Conservation (phyloP, 2,888 invertebrate species). For the Entomobrya proxima region DNA sequence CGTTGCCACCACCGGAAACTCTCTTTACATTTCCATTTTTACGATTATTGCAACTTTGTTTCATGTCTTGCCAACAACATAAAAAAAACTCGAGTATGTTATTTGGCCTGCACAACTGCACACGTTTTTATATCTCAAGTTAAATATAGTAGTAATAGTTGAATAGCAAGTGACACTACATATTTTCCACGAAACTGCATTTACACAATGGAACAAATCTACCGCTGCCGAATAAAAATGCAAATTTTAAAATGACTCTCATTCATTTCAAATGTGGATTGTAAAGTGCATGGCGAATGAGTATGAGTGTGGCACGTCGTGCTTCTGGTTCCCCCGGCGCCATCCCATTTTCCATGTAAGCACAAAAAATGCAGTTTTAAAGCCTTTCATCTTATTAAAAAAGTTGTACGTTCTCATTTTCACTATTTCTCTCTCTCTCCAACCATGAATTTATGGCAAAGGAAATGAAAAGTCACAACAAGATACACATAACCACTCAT, state of each 20-base stretch:
- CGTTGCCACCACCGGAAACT: constrained; percentile 24
- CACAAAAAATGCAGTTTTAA: background rate
- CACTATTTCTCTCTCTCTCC: background rate
- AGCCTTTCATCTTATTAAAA: background rate
- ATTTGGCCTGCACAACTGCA: background rate
- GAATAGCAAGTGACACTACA: background rate
- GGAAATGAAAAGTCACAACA: constrained; percentile 43
- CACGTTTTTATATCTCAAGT: too few species aligned
- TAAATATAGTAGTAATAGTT: too few species aligned
- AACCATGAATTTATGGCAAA: constrained; percentile 1
- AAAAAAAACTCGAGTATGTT: background rate
- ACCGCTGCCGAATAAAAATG: background rate
- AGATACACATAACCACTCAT: background rate
- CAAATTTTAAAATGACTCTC: background rate
- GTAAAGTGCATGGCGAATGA: too few species aligned
- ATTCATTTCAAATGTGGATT: background rate
- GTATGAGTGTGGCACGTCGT: too few species aligned
- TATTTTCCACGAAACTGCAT: background rate
- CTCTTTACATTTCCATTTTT: constrained; percentile 64
- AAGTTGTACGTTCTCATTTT: background rate
- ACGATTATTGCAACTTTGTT: constrained; percentile 57
- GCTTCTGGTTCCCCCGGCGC: background rate
- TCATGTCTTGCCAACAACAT: constrained; percentile 33
- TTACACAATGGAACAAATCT: background rate
- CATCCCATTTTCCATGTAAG: background rate